Conservation (phyloP, 2,113 vertebrate genomes). For the Nothoprocta perdicaria region DNA sequence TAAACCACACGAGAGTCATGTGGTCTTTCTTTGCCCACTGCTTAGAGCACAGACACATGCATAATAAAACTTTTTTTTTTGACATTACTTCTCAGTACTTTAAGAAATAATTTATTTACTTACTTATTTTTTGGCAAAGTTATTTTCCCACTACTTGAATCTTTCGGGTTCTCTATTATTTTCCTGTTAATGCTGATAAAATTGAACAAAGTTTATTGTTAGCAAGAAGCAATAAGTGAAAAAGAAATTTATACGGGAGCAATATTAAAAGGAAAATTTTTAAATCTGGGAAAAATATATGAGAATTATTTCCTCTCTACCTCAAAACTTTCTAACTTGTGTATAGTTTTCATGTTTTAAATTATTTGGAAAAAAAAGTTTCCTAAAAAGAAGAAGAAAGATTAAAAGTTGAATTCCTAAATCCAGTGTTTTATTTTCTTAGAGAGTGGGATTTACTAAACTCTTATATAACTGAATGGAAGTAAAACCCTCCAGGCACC, state of each 20-base stretch:
- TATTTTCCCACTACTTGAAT: constrained; percentile 53
- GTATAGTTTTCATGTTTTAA: neutral
- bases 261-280: neutral
- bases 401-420: constrained; percentile 1
- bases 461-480: neutral
- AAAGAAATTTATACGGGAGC: neutral
- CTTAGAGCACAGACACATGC: neutral
- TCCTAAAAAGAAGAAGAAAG: neutral
- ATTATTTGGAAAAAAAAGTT: neutral
- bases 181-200: constrained; percentile 59
- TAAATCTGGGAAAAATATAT: neutral
- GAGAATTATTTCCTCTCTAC: neutral
- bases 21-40: neutral
- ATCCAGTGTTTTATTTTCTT: neutral
- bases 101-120: constrained; percentile 57
- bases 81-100: neutral
- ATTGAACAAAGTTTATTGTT: constrained; percentile 31
- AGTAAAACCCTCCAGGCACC: neutral
- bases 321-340: neutral
- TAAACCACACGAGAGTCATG: constrained; percentile 2
- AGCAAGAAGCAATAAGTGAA: neutral
- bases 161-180: neutral
- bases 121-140: constrained; percentile 69
- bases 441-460: neutral
- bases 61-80: neutral